Evolutionary conservation across 2,797 vertebrate genomes (phyloP).

Genomic region (Hyperoplus lanceolatus): DNA sequence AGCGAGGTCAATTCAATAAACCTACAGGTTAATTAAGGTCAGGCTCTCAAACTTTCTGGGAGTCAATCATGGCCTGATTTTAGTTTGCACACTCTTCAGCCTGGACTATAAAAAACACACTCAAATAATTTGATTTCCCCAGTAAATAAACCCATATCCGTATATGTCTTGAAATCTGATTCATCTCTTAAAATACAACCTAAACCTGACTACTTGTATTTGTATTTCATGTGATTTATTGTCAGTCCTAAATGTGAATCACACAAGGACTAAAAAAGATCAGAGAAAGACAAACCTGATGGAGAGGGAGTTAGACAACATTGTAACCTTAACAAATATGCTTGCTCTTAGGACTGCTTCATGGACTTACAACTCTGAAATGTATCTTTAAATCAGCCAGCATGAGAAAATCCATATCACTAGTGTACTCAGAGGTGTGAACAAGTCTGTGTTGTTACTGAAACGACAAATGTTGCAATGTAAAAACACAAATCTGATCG

Average conservation of each 20-base stretch:
- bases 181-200: constrained; percentile 17
- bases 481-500: constrained; percentile 14
- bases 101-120: background rate
- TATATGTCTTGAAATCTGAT: constrained; percentile 14
- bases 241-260: background rate
- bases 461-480: constrained; percentile 1
- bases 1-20: too few species aligned
- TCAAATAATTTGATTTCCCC: background rate
- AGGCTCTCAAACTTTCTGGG: background rate
- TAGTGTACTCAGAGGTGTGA: constrained; percentile 6
- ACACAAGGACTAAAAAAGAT: constrained; percentile 12
- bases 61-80: constrained; percentile 2
- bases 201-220: constrained; percentile 22
- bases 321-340: constrained; percentile 44
- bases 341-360: constrained; percentile 16
- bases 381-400: constrained; percentile 17
- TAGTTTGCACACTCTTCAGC: background rate
- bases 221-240: constrained; percentile 36
- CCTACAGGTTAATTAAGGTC: too few species aligned
- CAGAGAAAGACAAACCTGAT: constrained; percentile 22
- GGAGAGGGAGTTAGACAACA: constrained; percentile 18
- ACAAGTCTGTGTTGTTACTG: constrained; percentile 14
- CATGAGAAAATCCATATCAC: constrained; percentile 31
- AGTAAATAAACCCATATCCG: background rate
- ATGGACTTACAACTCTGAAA: constrained; percentile 22